Conservation (phyloP, 2,888 invertebrate genomes). For the Tinea trinotella region DNA sequence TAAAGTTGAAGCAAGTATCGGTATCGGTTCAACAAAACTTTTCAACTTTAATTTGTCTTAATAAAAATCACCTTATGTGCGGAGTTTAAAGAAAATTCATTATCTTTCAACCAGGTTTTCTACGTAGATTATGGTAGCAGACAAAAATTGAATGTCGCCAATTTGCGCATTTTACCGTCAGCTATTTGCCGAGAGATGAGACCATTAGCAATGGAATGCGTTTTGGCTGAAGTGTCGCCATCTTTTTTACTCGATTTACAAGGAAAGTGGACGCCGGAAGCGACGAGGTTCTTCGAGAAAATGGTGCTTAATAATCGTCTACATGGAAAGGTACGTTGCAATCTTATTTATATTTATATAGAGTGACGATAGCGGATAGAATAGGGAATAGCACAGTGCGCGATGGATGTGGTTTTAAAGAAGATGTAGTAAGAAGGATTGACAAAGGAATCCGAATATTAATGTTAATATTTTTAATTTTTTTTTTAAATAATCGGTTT, state of each 20-base stretch:
- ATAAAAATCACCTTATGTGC: too few relatives aligned
- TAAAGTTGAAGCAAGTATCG: too few relatives aligned
- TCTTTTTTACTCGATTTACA: constrained; percentile 70
- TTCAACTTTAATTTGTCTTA: too few relatives aligned
- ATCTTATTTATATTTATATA: background rate
- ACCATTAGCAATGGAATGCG: constrained; percentile 80
- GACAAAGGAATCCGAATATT: too few relatives aligned
- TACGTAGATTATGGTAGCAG: constrained; percentile 86
- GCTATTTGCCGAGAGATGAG: constrained; percentile 43
- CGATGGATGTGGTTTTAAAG: too few relatives aligned
- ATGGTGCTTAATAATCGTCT: constrained; percentile 41
- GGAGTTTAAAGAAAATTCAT: too few relatives aligned
- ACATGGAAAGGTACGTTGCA: constrained; percentile 52
- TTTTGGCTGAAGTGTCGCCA: constrained; percentile 79
- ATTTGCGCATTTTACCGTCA: constrained; percentile 52
- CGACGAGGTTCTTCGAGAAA: constrained; percentile 56
- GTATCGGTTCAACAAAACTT: too few relatives aligned
- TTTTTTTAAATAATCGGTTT: too few relatives aligned
- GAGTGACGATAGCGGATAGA: too few relatives aligned
- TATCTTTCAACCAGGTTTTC: constrained; percentile 65
- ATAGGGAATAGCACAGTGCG: too few relatives aligned
- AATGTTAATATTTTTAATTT: too few relatives aligned
- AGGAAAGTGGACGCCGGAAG: constrained; percentile 75
- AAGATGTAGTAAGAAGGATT: too few relatives aligned
- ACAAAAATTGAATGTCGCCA: constrained; percentile 50